Base-by-base conservation (phyloP, 2,113 vertebrate species). In the Diphyllodes magnificus region DNA sequence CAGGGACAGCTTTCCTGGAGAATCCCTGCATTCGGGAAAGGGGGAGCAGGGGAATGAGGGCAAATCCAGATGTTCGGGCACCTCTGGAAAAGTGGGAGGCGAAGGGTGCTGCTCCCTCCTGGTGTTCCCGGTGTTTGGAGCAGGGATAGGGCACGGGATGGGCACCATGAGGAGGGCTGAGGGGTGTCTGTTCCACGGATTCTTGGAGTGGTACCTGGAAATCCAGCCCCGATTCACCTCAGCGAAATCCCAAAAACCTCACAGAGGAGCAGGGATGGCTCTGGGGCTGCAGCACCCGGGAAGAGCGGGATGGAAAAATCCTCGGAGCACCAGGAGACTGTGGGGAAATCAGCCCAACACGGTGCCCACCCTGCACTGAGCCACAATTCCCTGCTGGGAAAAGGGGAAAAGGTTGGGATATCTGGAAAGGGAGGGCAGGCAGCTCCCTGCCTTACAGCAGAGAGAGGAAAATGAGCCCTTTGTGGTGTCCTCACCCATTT, bases 401-500 rank as follows among this genome's bases (percentile, higher is more conserved):
- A 59, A 33, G 79, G 83, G 42, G 49, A 4, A 25, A 60, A 68
- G 19, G 17, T 10, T 72, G 78, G 47, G 60, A 45, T 71, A 5
- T n/a, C 7, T 14, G n/a, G 35, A 3, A 35, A 78, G 77, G 77
- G 80, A 82, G 89, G 27, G 15, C 82, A 84, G 83, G 28, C 59
- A 73, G 82, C 64, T 90, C 57, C 75, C 33, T 0, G 16, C 28
- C 44, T 37, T 65, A 10, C n/a, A 45, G 57, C 54, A 72, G 71
- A 93, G 53, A 68, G 72, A 40, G 72, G 76, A 91, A 93, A 89
- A 95, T 53, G 89, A 94, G 87, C 72, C 78, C 59, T 76, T 66
- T 94, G 79, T 3, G 28, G 86, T 90, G 77, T 94, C 96, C 89
- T 95, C 82, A 5, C 84, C 89, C 95, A 91, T 95, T 95, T 82